Conservation (phyloP, 1,140 invertebrate genomes). For the Drosophila athabasca region DNA sequence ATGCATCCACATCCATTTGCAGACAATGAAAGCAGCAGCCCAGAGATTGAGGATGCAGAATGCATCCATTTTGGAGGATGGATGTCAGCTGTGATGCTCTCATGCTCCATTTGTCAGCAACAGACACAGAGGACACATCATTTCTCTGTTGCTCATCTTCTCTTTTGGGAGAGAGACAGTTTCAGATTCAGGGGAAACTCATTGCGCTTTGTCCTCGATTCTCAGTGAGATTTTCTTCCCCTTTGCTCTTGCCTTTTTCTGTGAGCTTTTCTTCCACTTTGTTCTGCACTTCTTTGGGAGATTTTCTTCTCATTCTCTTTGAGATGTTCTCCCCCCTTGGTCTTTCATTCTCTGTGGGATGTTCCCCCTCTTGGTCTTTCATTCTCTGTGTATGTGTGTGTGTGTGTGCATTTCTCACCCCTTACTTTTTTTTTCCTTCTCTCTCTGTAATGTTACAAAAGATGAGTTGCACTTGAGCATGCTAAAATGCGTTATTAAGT, state of each 20-base stretch:
- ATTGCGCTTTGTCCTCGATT: slow-evolving; percentile 24
- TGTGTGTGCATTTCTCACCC: neutral
- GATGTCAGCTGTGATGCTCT: slow-evolving; percentile 61
- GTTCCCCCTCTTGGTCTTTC: no score
- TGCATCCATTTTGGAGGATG: slow-evolving; percentile 34
- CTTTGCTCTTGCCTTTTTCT: neutral
- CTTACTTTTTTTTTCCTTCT: neutral
- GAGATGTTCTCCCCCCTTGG: no score
- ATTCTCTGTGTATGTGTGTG: no score
- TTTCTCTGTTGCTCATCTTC: slow-evolving; percentile 33
- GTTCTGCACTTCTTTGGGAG: no score
- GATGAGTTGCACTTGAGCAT: slow-evolving; percentile 80
- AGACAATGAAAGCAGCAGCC: no score
- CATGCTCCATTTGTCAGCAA: slow-evolving; percentile 76
- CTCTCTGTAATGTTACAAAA: slow-evolving; percentile 65
- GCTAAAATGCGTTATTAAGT: slow-evolving; percentile 82
- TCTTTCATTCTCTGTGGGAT: neutral
- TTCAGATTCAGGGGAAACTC: slow-evolving; percentile 8
- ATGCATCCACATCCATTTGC: no score
- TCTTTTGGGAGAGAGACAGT: no score
- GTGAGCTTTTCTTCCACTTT: no score
- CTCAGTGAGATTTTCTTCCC: neutral
- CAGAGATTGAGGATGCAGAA: slow-evolving; percentile 11
- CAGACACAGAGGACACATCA: slow-evolving; percentile 20
- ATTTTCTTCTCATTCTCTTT: neutral